Evolutionary conservation across 2,113 vertebrate genomes (phyloP), one percentile per base, ranked within the genome.

Genomic region (Tragelaphus strepsiceros): DNA sequence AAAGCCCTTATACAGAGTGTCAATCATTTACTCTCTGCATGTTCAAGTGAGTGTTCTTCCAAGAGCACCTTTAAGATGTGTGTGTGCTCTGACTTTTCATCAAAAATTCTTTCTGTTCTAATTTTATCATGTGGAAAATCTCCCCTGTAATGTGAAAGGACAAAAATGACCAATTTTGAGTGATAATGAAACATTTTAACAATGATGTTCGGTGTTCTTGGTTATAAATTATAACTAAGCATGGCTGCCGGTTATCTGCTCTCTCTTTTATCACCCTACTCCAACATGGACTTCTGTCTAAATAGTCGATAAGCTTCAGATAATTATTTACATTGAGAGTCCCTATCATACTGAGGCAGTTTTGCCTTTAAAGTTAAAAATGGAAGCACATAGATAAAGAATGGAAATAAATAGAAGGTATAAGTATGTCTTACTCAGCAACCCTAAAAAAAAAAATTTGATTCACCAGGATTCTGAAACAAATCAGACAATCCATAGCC

Each of bases 1-100:
- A 98, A 98, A 98, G 88, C 96, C 96, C 93, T 98, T 98, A 96
- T 98, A 67, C 64, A 95, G n/a, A 90, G 2, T 98, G 97, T 97
- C 97, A 98, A 96, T 98, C 58, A 97, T 97, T 97, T 95, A 78
- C 87, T 96, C 59, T 96, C 95, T 98, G 90, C 91, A 59, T 88
- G 67, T 96, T 98, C 92, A 98, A 98, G 97, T 98, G 84, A 2
- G 0, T 28, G 91, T 96, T 88, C 43, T 95, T 98, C 81, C 90
- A 97, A 87, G 91, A 91, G 96, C 83, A 97, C 43, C 92, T 98
- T 98, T 98, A 98, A 98, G 96, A 91, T 74, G 77, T 96, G 13
- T 13, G 67, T 13, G 78, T 84, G 92, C 56, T 80, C 85, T 94
- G 93, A 96, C 46, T 98, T 98, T 98, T 97, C 54, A 97, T 98